Evolutionary conservation across 2,888 invertebrate genomes (phyloP), one percentile per base, ranked within the genome.

Genomic region (Oscheius myriophilus): DNA sequence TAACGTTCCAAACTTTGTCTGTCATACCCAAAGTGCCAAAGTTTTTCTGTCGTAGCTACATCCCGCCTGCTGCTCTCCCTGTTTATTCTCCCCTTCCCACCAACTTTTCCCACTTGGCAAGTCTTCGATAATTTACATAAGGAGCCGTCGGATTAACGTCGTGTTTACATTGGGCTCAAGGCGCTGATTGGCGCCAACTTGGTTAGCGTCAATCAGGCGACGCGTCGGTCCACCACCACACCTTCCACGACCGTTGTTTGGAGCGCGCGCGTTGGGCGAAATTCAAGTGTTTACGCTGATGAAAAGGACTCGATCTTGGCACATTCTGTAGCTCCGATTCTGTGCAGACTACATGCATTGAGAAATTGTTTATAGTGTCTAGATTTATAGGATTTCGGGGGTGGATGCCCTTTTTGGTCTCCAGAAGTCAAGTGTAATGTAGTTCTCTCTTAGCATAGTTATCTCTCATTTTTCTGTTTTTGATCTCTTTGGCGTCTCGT

Each of bases 221-320:
- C 33, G 33, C 33, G 33, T 33, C 33, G 33, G 33, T 33, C 33
- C 33, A 33, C 33, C 4, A 33, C 33, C 33, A 33, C 33, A 33
- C 33, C 33, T 33, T 6, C 33, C 33, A 25, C 12, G 26, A 52
- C 26, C 18, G 23, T 18, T 52, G 23, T 52, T 52, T 52, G 49
- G 12, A 23, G 52, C 18, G 23, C 26, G 23, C 26, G 52, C 23
- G 26, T 25, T 23, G 23, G 23, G 18, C 23, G 26, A 52, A 52
- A 52, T 25, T 52, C 52, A 25, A 25, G 23, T 52, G 52, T 52
- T 52, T 52, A 52, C 26, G 23, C 52, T 33, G 33, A 33, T 33
- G 33, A 33, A 33, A 33, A 33, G 33, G 4, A 33, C 33, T 33
- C 33, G 33, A 33, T 33, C 9, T 6, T 9, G 33, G 33, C 33